phyloP scores from a whole-genome alignment of 2,888 invertebrate genomes.

The Apomyelois bistriatella region DNA sequence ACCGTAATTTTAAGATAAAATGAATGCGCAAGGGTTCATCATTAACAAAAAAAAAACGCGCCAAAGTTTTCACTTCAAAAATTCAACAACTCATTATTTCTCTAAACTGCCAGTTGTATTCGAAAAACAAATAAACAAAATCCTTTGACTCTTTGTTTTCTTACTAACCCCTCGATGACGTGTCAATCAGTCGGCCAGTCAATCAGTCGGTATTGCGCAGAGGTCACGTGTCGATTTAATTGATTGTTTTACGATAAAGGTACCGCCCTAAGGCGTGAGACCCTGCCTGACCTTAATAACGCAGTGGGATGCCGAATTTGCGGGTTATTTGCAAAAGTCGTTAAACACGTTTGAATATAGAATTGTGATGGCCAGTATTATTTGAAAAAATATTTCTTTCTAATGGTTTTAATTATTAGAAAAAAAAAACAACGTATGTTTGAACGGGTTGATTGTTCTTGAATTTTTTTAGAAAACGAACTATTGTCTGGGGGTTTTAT shows the following conservation, averaged over 20 bases:
- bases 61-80: too few relatives aligned
- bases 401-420: neutral
- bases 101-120: too few relatives aligned
- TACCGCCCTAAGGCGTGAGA: neutral
- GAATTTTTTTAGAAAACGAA: too few relatives aligned
- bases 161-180: neutral
- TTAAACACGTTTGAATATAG: neutral
- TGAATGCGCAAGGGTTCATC: too few relatives aligned
- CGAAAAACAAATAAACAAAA: too few relatives aligned
- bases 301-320: neutral
- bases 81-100: too few relatives aligned
- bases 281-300: neutral
- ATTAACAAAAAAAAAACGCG: too few relatives aligned
- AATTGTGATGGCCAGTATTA: neutral
- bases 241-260: conserved; percentile 46
- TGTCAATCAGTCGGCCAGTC: conserved; percentile 21
- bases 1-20: too few relatives aligned
- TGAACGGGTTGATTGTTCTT: too few relatives aligned
- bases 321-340: conserved; percentile 3
- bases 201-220: conserved; percentile 43
- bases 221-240: conserved; percentile 58
- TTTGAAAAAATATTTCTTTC: neutral
- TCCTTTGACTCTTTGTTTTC: neutral
- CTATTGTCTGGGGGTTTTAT: too few relatives aligned
- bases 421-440: too few relatives aligned